Percentiles rank a stretch among this genome's conserved stretches.
phyloP scores from a whole-genome alignment of 2,113 vertebrate species.

The Pelodiscus sinensis region DNA sequence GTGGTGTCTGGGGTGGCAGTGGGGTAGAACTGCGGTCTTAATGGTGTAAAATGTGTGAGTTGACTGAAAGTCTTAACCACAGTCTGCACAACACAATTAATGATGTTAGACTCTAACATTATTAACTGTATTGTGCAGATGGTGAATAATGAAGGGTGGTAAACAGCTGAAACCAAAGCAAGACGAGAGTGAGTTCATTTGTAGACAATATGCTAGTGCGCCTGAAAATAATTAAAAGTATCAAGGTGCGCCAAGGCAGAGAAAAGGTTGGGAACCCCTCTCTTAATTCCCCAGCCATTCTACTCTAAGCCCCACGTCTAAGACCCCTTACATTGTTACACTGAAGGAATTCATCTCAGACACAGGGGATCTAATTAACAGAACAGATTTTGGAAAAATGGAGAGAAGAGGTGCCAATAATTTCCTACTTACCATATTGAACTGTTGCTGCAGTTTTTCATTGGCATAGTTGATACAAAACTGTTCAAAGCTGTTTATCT shows the following conservation, averaged over 20 bases:
- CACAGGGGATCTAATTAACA: conserved; percentile 58
- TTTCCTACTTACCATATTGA: conserved; percentile 94
- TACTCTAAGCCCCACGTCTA: conserved; percentile 25
- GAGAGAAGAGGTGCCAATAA: conserved; percentile 59
- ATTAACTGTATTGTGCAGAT: background rate
- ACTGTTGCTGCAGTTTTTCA: conserved; percentile 98
- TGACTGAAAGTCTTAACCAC: background rate
- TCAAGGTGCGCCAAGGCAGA: background rate
- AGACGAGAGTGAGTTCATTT: background rate
- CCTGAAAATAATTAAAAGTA: background rate
- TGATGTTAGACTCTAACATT: background rate
- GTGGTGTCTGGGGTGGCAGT: background rate
- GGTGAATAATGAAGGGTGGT: background rate
- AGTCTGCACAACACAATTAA: background rate
- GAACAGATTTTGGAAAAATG: conserved; percentile 39
- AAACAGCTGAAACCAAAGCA: background rate
- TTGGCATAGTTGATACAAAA: conserved; percentile 99
- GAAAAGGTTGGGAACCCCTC: background rate
- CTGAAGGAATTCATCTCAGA: conserved; percentile 54
- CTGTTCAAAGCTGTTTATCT: conserved; percentile 99
- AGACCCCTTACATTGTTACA: conserved; percentile 55
- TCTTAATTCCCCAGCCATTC: background rate
- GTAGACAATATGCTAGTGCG: background rate
- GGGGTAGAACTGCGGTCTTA: background rate
- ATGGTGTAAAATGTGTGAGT: background rate